Percentiles rank a stretch among this genome's conserved stretches.
These are phyloP conservation scores for Cotesia vestalis DNA, from an alignment of 1,140 invertebrate genomes.

Conservation along the genomic window DNA sequence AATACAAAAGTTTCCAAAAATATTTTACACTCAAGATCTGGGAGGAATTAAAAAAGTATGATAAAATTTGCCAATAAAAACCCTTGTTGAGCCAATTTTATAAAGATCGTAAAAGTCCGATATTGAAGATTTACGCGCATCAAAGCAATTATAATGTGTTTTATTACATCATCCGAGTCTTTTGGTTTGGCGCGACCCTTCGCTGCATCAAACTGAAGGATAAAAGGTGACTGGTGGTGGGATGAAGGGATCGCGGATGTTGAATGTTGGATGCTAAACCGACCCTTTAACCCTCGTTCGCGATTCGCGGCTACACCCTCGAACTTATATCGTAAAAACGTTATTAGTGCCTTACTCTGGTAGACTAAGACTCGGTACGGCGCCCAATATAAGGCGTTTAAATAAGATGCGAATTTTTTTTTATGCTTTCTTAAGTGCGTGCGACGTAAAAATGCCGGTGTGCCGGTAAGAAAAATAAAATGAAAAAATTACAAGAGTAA, in stretches of 20 bases:
- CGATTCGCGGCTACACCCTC: constrained; percentile 49
- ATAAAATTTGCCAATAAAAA: constrained; percentile 18
- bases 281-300: constrained; percentile 36
- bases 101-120: constrained; percentile 60
- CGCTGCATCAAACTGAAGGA: background rate
- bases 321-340: constrained; percentile 65
- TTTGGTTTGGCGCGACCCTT: constrained; percentile 14
- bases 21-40: background rate
- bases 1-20: background rate
- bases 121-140: constrained; percentile 62
- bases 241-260: background rate
- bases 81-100: constrained; percentile 62
- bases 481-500: background rate
- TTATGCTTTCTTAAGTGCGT: constrained; percentile 49
- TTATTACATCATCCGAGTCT: constrained; percentile 49
- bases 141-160: constrained; percentile 65
- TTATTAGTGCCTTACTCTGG: constrained; percentile 56
- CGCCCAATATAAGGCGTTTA: constrained; percentile 54
- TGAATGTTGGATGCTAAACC: background rate
- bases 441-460: constrained; percentile 44
- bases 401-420: constrained; percentile 62
- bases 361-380: constrained; percentile 39
- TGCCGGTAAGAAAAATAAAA: constrained; percentile 45
- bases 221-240: constrained; percentile 2
- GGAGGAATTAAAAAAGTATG: too few relatives aligned